A percentile compares a stretch with the other conserved stretches of the same genome.
Conservation (phyloP, 1,140 invertebrate genomes). For the Pygmarrhopalites habei region DNA sequence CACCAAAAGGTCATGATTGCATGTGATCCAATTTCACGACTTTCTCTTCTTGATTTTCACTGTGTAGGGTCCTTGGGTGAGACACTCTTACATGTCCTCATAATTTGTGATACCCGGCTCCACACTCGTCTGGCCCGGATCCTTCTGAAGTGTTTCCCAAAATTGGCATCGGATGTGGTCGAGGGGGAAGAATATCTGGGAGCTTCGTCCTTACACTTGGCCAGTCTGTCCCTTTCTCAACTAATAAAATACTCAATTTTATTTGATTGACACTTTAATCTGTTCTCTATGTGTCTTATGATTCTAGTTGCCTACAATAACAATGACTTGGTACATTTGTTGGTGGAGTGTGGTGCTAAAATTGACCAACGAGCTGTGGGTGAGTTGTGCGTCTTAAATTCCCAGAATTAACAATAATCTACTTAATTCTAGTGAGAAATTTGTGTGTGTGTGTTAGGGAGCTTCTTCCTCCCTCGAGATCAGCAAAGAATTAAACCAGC, state of each 20-base stretch:
- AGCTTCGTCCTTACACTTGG: constrained; percentile 87
- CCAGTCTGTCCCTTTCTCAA: no score
- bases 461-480: constrained; percentile 84
- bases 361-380: constrained; percentile 87
- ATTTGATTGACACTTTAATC: no score
- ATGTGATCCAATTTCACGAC: constrained; percentile 48
- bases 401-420: no score
- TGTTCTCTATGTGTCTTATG: no score
- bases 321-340: constrained; percentile 86
- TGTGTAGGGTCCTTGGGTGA: constrained; percentile 72
- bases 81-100: constrained; percentile 85
- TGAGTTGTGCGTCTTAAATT: no score
- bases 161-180: constrained; percentile 84
- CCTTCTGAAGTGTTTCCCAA: constrained; percentile 83
- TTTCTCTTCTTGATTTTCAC: not conserved
- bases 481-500: constrained; percentile 68
- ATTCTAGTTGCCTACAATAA: constrained; percentile 94
- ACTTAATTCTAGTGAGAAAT: no score
- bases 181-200: constrained; percentile 94
- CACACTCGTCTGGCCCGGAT: constrained; percentile 79
- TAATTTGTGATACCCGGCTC: constrained; percentile 85
- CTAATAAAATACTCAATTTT: no score
- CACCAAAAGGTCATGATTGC: no score
- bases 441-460: constrained; percentile 50
- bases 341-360: constrained; percentile 82